A percentile compares a stretch with the other conserved stretches of the same genome.
Conservation (phyloP, 2,888 invertebrate genomes). For the Alloplasta piceator region DNA sequence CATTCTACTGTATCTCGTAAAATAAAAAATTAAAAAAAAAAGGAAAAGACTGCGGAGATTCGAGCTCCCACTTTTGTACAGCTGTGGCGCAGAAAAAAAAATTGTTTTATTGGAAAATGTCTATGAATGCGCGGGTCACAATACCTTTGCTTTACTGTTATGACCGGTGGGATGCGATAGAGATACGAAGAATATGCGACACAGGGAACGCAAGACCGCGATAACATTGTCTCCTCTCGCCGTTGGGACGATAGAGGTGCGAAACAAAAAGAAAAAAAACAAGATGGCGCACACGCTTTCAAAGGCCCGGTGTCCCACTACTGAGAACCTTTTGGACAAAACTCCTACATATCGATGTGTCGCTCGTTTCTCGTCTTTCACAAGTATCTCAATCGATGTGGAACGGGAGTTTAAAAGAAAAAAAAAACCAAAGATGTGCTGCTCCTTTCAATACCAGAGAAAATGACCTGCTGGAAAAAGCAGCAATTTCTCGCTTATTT, state of each 20-base stretch:
- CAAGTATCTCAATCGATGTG: too few species aligned
- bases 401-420: too few species aligned
- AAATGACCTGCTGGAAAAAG: too few species aligned
- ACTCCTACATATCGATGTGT: conserved; percentile 15
- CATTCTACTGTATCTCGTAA: too few species aligned
- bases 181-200: conserved; percentile 50
- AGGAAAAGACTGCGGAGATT: too few species aligned
- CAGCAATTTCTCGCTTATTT: too few species aligned
- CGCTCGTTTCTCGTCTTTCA: conserved; percentile 5
- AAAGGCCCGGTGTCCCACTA: conserved; percentile 11
- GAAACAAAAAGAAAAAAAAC: conserved; percentile 26
- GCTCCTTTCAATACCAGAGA: too few species aligned
- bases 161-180: conserved; percentile 30
- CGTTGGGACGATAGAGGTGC: not conserved
- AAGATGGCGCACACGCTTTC: conserved; percentile 35
- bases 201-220: conserved; percentile 44
- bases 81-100: too few species aligned
- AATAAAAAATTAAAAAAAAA: too few species aligned
- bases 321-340: conserved; percentile 25
- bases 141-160: conserved; percentile 59
- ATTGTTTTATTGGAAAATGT: too few species aligned
- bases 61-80: too few species aligned
- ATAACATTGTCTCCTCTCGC: conserved; percentile 61
- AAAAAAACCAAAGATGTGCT: too few species aligned
- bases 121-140: conserved; percentile 20